Evolutionary conservation across 1,140 invertebrate genomes (phyloP).

Genomic region (Muscidifurax raptorellus): DNA sequence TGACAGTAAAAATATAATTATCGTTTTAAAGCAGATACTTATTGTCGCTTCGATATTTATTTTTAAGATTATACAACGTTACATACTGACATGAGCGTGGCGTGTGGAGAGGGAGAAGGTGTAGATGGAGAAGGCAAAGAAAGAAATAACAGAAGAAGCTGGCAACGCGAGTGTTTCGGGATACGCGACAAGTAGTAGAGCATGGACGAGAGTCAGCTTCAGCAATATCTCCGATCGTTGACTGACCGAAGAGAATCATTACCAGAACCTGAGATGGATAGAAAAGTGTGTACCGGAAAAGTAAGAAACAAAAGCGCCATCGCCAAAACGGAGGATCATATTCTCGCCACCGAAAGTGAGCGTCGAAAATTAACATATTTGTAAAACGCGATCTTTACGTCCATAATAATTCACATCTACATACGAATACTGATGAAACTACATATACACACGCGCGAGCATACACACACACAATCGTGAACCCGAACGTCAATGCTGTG

Average conservation of each 20-base stretch:
- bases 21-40: neutral
- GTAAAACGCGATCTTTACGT: constrained; percentile 48
- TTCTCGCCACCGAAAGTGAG: constrained; percentile 37
- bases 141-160: constrained; percentile 25
- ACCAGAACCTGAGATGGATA: neutral
- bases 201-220: constrained; percentile 61
- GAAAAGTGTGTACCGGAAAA: neutral
- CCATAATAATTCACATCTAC: constrained; percentile 26
- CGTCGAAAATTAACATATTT: constrained; percentile 38
- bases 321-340: constrained; percentile 37
- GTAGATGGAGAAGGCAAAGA: constrained; percentile 39
- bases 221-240: constrained; percentile 38
- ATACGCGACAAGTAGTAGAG: constrained; percentile 55
- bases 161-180: constrained; percentile 22
- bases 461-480: neutral
- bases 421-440: neutral
- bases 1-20: neutral
- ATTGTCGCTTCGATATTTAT: neutral
- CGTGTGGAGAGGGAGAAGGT: constrained; percentile 62
- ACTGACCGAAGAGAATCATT: constrained; percentile 42
- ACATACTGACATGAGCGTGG: constrained; percentile 70
- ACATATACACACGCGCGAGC: neutral
- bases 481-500: constrained; percentile 39
- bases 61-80: constrained; percentile 71
- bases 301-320: constrained; percentile 20